Base-by-base conservation (phyloP, 1,140 invertebrate species). In the Platyscapa corneri region DNA sequence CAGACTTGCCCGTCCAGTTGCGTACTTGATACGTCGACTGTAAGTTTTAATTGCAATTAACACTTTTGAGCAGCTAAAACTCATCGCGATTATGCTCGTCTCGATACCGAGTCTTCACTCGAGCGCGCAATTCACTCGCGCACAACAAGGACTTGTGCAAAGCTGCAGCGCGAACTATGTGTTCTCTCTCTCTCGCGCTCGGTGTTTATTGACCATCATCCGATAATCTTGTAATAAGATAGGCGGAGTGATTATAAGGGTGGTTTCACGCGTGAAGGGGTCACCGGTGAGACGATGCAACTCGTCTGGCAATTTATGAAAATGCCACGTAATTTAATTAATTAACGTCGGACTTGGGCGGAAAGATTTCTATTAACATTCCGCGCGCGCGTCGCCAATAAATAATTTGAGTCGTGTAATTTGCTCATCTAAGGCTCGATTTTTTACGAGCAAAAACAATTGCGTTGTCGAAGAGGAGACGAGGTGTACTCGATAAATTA, bases 211-310 rank as follows among this genome's bases (percentile, higher is more conserved):
- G 78, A 23, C 78, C 56, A 82, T 76, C 32, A 82, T 77, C 72
- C 72, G 78, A 82, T 86, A 86, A 82, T 86, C 79, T 53, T 86
- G 81, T 85, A 85, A 85, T 86, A 82, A 82, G 42, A 84, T 70
- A 72, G 83, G 30, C n/a, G 49, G 49, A 39, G 27, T 49, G 72
- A 77, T 56, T 78, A 64, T 27, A 53, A 78, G 34, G 53, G 49
- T 65, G 60, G 60, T 42, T 37, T 78, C 56, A 14, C 65, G 37
- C 16, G 32, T 56, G 32, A 49, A 64, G n/a, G n/a, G n/a, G 27
- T 64, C 20, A 64, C 7, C 27, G 34, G 27, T 27, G 32, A 10
- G 34, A 77, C 27, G 72, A 83, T 80, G 77, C 72, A 32, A 39
- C 12, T 8, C n/a, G 37, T n/a, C 16, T 81, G 30, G 67, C 65